Conservation (phyloP, 2,888 invertebrate genomes). For the Erebia epiphron region DNA sequence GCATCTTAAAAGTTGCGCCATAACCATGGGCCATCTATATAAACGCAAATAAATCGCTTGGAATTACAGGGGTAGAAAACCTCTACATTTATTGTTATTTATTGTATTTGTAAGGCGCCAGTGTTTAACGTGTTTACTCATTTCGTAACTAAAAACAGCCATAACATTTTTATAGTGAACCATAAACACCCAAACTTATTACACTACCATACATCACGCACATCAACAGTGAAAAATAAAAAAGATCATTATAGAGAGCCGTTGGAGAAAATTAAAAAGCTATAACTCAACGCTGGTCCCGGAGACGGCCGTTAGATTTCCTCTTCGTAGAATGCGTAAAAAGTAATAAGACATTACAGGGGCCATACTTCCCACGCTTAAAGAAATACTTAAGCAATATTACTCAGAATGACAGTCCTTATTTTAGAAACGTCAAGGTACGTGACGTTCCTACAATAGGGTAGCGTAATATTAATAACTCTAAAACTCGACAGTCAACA, state of each 20-base stretch:
- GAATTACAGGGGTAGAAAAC: not conserved
- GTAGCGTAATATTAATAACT: no score
- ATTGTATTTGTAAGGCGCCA: constrained; percentile 21
- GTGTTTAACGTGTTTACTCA: constrained; percentile 21
- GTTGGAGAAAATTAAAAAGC: constrained; percentile 73
- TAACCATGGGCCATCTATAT: no score
- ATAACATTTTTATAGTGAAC: constrained; percentile 31
- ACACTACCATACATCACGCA: constrained; percentile 54
- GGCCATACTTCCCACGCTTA: no score
- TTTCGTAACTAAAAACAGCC: constrained; percentile 30
- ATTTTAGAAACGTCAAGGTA: no score
- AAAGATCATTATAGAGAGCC: constrained; percentile 67
- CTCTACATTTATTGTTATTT: not conserved
- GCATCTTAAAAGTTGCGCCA: no score
- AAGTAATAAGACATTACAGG: not conserved
- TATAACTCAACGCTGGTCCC: constrained; percentile 55
- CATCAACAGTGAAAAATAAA: constrained; percentile 61
- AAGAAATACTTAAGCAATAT: no score
- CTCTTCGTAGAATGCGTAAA: constrained; percentile 4
- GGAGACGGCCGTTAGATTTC: constrained; percentile 28
- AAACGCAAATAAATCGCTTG: no score
- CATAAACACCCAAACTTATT: constrained; percentile 39
- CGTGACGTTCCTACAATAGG: no score
- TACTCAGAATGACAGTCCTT: no score
- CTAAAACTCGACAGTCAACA: no score